phyloP scores from a whole-genome alignment of 2,888 invertebrate species.

The Silvanus unidentatus region DNA sequence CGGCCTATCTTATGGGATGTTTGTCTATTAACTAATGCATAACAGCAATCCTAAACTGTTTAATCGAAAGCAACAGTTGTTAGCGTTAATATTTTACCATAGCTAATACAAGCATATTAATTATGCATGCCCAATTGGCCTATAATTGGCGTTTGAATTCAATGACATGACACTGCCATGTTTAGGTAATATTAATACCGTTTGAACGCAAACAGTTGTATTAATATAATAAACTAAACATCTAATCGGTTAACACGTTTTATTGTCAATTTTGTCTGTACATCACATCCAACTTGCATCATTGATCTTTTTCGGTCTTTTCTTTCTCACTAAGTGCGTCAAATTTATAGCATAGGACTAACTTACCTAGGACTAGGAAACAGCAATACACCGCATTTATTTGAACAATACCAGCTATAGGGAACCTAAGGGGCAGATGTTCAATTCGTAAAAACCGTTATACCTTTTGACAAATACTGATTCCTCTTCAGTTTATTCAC shows the following conservation, averaged over 20 bases:
- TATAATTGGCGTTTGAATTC: conserved; percentile 47
- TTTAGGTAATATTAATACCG: conserved; percentile 39
- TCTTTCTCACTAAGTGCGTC: no score
- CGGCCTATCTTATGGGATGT: no score
- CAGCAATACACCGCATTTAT: conserved; percentile 9
- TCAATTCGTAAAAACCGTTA: conserved; percentile 17
- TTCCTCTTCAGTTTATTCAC: conserved; percentile 12
- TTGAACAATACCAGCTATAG: conserved; percentile 21
- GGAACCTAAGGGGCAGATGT: conserved; percentile 23
- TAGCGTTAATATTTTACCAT: conserved; percentile 45
- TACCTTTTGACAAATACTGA: conserved; percentile 9
- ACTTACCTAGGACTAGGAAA: no score
- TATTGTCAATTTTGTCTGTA: not conserved
- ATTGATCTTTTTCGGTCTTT: no score
- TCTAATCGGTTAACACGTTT: conserved; percentile 17
- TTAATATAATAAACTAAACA: conserved; percentile 22
- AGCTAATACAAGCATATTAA: conserved; percentile 45
- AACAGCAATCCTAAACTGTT: conserved; percentile 11
- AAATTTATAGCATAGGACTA: no score
- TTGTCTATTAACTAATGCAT: no score
- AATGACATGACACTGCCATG: conserved; percentile 43
- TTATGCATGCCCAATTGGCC: conserved; percentile 48
- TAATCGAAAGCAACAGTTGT: conserved; percentile 44
- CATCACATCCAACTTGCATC: no score
- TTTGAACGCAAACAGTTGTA: conserved; percentile 31